phyloP scores from a whole-genome alignment of 2,113 vertebrate genomes.

The Hucho hucho region DNA sequence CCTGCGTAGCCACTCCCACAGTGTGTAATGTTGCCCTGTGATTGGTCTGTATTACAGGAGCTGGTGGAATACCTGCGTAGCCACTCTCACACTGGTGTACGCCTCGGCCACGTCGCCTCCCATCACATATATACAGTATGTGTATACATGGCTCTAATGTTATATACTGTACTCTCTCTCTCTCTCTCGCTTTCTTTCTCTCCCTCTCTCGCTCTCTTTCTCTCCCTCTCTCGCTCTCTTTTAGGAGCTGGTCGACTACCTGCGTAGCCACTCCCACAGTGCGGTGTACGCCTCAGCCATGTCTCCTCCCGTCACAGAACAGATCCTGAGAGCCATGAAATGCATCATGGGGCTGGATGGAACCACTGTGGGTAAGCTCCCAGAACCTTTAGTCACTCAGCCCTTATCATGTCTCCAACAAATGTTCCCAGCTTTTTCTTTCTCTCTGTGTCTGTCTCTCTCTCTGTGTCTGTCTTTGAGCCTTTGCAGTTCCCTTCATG shows the following conservation, averaged over 20 bases:
- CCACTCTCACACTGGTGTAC: conserved; percentile 87
- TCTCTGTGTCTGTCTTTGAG: not conserved
- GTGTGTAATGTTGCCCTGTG: no score
- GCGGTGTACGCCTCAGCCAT: conserved; percentile 84
- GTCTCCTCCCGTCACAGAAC: conserved; percentile 82
- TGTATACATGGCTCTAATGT: no score
- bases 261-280: conserved; percentile 86
- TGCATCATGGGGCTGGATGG: conserved; percentile 86
- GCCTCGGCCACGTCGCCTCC: conserved; percentile 84
- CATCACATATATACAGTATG: conserved; percentile 43
- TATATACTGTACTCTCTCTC: no score
- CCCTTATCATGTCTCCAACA: no score
- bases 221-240: conserved; percentile 21
- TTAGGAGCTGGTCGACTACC: conserved; percentile 87
- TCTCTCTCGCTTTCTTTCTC: conserved; percentile 1
- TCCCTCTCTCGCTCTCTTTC: no score
- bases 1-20: no score
- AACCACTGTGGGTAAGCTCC: conserved; percentile 78
- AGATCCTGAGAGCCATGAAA: conserved; percentile 85
- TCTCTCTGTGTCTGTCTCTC: no score
- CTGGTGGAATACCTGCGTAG: conserved; percentile 86
- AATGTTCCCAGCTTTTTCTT: no score
- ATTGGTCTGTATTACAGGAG: conserved; percentile 62
- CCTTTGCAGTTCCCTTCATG: no score
- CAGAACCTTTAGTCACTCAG: no score